Conservation (phyloP, 2,113 vertebrate genomes). For the Seriola quinqueradiata region DNA sequence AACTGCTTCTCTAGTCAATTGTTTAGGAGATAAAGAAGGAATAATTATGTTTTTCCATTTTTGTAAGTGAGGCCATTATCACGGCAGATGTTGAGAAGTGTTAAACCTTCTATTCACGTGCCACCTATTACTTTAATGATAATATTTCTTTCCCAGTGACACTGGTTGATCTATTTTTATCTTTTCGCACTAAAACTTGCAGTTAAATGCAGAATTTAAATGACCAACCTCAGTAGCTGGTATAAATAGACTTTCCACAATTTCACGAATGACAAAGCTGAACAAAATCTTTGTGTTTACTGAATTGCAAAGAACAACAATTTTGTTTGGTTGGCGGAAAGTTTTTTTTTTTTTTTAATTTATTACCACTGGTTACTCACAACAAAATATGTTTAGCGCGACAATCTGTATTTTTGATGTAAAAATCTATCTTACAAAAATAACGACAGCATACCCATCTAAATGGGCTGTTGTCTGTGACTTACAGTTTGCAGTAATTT, state of each 20-base stretch:
- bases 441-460: not conserved
- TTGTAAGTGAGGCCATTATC: conserved; percentile 61
- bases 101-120: conserved; percentile 54
- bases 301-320: conserved; percentile 4
- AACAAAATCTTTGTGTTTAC: not conserved
- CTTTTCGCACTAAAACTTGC: conserved; percentile 20
- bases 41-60: conserved; percentile 59
- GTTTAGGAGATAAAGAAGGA: conserved; percentile 51
- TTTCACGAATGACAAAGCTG: not conserved
- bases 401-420: not conserved
- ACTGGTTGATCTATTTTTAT: conserved; percentile 49
- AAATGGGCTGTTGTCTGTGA: not conserved
- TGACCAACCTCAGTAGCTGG: not conserved
- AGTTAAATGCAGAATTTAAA: conserved; percentile 25
- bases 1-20: conserved; percentile 26
- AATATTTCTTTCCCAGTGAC: conserved; percentile 21
- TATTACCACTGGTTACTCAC: not conserved
- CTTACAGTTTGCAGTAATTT: not conserved
- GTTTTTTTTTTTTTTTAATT: not conserved
- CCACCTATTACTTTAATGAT: conserved; percentile 46
- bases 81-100: conserved; percentile 68
- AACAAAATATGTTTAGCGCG: not conserved
- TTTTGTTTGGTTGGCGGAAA: no score
- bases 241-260: not conserved
- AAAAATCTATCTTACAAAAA: not conserved